Conservation (phyloP, 2,888 invertebrate genomes). For the Sarcophaga caerulescens region DNA sequence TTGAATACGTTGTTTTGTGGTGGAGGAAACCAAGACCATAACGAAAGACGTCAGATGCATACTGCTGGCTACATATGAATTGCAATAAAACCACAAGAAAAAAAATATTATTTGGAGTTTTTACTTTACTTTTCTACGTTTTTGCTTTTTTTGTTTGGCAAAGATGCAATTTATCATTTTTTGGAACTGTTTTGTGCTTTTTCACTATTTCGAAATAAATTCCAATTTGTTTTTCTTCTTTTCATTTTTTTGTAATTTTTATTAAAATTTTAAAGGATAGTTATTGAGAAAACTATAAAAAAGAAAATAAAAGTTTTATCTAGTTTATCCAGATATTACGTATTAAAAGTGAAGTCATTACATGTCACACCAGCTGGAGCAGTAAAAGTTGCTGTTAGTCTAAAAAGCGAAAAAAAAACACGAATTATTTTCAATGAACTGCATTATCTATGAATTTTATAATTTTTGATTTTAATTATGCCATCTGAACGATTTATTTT, state of each 20-base stretch:
- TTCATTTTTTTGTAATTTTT: neutral
- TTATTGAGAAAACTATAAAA: neutral
- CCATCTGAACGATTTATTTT: too few relatives aligned
- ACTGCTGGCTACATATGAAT: slow-evolving; percentile 53
- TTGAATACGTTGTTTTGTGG: slow-evolving; percentile 66
- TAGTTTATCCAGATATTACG: slow-evolving; percentile 45
- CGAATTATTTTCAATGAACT: neutral
- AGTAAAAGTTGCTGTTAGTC: neutral
- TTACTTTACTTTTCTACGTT: neutral
- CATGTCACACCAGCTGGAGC: slow-evolving; percentile 5
- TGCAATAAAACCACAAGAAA: slow-evolving; percentile 28
- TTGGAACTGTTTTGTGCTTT: slow-evolving; percentile 33
- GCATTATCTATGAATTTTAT: neutral
- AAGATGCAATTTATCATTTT: slow-evolving; percentile 52
- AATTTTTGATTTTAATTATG: too few relatives aligned
- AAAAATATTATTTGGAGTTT: slow-evolving; percentile 13
- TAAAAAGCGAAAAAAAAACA: too few relatives aligned
- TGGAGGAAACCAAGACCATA: slow-evolving; percentile 18
- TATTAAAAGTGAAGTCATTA: slow-evolving; percentile 27
- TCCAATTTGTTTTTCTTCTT: neutral
- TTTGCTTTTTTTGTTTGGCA: slow-evolving; percentile 4
- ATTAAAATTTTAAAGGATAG: slow-evolving; percentile 20
- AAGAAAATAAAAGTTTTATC: slow-evolving; percentile 10
- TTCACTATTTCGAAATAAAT: slow-evolving; percentile 21
- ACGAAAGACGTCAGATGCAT: slow-evolving; percentile 68